Evolutionary conservation across 1,140 invertebrate genomes (phyloP), one percentile per base, ranked within the genome.

Genomic region (Drosophila quadrilineata): DNA sequence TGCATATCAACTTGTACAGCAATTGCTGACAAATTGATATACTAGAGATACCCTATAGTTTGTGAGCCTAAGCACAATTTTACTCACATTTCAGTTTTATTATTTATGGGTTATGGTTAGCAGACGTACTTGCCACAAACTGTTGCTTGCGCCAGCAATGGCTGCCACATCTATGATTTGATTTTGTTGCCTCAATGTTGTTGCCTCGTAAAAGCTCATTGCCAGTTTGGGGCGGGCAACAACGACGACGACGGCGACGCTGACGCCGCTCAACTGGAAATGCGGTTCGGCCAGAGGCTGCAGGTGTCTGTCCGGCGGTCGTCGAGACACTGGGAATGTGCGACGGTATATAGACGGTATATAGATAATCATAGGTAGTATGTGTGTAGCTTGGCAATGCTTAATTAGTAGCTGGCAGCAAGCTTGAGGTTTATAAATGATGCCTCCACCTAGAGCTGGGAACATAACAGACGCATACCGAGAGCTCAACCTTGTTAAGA

Each of bases 241-340:
- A n/a, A n/a, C n/a, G n/a, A n/a, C n/a, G n/a, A n/a, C n/a, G n/a
- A n/a, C 24, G 36, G 68, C 75, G 75, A 50, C 76, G 74, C 46
- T 72, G 53, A n/a, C 57, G 36, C 62, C 73, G 77, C 69, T 82
- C 77, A 82, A 82, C 77, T 85, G 77, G 77, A 82, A 82, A 82
- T 84, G 72, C 66, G 63, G 77, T 59, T 48, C 49, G 71, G 76
- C 43, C 57, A 60, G 38, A 56, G 40, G 67, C 77, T 77, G 77
- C 77, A 82, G 73, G 77, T 82, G 77, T 73, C 48, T 60, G 70
- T 67, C 56, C 33, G 68, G 46, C 64, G 38, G 52, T 56, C 26
- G 36, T 14, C 49, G 12, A n/a, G n/a, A n/a, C n/a, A n/a, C n/a
- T n/a, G n/a, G n/a, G n/a, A n/a, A n/a, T n/a, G n/a, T n/a, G n/a